phyloP scores from a whole-genome alignment of 2,113 vertebrate species.

The Seriola quinqueradiata region DNA sequence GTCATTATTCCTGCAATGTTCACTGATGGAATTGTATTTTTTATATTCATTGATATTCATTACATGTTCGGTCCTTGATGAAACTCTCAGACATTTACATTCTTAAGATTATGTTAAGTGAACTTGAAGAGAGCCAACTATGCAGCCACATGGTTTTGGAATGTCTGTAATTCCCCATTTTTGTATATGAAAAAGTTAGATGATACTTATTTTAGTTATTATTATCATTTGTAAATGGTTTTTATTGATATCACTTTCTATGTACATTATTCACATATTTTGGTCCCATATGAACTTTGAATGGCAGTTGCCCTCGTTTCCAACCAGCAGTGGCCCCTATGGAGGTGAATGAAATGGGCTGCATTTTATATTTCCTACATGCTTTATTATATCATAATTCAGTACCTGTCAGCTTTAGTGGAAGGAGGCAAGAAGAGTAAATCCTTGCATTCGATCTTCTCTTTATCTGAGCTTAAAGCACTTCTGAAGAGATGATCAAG shows the following conservation, averaged over 20 bases:
- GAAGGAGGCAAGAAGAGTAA: constrained; percentile 29
- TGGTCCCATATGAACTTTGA: background rate
- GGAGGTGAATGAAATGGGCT: constrained; percentile 23
- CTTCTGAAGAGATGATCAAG: constrained; percentile 59
- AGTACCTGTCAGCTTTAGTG: constrained; percentile 50
- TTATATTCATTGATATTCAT: too few relatives aligned
- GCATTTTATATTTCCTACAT: constrained; percentile 47
- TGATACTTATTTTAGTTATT: background rate
- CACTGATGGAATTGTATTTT: background rate
- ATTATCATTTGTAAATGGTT: background rate
- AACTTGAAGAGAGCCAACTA: background rate
- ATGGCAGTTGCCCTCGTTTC: constrained; percentile 7
- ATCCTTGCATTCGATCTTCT: constrained; percentile 58
- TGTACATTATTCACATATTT: background rate
- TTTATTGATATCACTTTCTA: background rate
- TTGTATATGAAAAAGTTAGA: background rate
- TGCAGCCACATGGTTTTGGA: background rate
- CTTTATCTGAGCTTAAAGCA: constrained; percentile 49
- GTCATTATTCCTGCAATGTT: constrained; percentile 1
- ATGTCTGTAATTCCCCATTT: background rate
- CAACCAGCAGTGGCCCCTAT: background rate
- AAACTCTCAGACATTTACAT: background rate
- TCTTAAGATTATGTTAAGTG: background rate
- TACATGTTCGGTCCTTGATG: background rate
- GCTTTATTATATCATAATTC: constrained; percentile 58